A percentile compares a stretch with the other conserved stretches of the same genome.
phyloP scores from a whole-genome alignment of 2,113 vertebrate genomes.

The Neodon shergylaensis region DNA sequence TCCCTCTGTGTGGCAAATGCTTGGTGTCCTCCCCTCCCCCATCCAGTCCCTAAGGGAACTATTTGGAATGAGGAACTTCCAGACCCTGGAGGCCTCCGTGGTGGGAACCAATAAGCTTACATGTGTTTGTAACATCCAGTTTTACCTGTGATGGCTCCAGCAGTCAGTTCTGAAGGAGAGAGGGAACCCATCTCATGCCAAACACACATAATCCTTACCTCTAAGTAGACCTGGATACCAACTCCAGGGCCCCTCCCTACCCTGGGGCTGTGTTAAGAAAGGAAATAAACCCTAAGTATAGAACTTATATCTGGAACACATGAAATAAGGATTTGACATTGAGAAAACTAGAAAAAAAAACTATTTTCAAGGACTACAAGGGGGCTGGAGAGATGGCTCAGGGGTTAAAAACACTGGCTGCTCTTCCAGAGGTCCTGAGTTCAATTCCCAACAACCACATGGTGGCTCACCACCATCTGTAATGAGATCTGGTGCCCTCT shows the following conservation, averaged over 20 bases:
- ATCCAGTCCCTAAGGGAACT: neutral
- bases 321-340: slow-evolving; percentile 52
- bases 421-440: no score
- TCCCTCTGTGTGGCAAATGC: neutral
- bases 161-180: neutral
- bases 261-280: neutral
- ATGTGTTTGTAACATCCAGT: neutral
- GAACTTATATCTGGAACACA: slow-evolving; percentile 7
- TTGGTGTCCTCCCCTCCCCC: neutral
- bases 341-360: slow-evolving; percentile 44
- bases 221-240: no score
- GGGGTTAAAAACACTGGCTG: no score
- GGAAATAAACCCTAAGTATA: neutral
- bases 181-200: neutral
- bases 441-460: no score
- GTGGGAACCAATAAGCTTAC: neutral
- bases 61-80: neutral
- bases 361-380: neutral
- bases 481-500: no score
- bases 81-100: neutral
- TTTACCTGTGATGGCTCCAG: neutral
- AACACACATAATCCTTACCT: neutral
- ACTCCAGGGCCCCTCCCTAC: neutral
- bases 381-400: no score
- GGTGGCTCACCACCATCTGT: no score